phyloP scores from a whole-genome alignment of 2,113 vertebrate genomes.

The Halcyon senegalensis region DNA sequence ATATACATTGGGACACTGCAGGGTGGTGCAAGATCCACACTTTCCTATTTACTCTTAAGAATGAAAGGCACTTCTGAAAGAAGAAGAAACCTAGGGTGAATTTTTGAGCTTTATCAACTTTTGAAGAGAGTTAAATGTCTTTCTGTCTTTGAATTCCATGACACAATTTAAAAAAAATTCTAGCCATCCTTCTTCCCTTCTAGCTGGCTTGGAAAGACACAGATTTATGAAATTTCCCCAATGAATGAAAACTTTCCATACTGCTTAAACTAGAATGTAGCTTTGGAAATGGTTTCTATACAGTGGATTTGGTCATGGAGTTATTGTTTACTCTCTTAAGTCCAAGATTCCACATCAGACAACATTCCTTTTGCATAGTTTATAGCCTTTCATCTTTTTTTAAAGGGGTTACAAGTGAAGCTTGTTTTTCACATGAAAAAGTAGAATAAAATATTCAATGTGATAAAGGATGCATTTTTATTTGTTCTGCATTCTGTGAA shows the following conservation, averaged over 20 bases:
- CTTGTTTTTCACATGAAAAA: neutral
- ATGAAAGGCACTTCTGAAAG: neutral
- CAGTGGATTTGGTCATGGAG: neutral
- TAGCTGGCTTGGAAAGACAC: neutral
- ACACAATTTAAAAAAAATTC: neutral
- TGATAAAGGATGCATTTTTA: neutral
- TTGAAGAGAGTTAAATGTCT: neutral
- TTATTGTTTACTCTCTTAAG: neutral
- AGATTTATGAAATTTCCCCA: neutral
- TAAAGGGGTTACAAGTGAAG: fast-evolving
- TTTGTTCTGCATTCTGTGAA: neutral
- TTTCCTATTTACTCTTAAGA: neutral
- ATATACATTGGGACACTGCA: neutral
- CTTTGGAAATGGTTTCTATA: neutral
- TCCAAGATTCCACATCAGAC: neutral
- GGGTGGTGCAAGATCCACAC: neutral
- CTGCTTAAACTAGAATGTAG: neutral
- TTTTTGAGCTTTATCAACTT: neutral
- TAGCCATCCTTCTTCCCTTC: neutral
- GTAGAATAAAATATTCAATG: neutral
- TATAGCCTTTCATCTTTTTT: neutral
- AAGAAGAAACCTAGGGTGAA: neutral
- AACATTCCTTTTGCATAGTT: neutral
- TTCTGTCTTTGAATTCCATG: neutral
- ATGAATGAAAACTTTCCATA: neutral